Evolutionary conservation across 2,888 invertebrate species (phyloP), one percentile per base, ranked within the genome.

Genomic region (Epirrhoe alternata): DNA sequence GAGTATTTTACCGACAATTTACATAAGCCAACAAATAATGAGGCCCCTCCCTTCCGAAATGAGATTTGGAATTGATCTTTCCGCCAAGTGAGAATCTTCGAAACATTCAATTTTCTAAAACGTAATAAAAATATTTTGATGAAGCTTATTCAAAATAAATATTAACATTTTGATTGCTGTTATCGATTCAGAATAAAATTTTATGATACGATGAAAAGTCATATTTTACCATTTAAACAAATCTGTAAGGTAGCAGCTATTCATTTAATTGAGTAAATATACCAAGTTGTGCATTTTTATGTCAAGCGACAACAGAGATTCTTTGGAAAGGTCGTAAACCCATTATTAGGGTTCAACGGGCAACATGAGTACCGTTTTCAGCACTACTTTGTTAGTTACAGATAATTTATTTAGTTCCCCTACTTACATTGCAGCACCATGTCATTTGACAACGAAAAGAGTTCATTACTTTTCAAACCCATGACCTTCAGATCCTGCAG

Each of bases 1-100:
- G 84, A 83, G 85, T 85, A 86, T 85, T 85, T 87, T 80, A 80
- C 80, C 73, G 75, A 83, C 81, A 84, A 86, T 88, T 86, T 87
- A 83, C 84, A 86, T 86, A 84, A 85, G 78, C 80, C 81, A 83
- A 83, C 84, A 84, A 86, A 83, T 83, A 81, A 83, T 78, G 81
- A 79, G 78, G 78, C 77, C 79, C 75, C 76, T 74, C 74, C 76
- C 78, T 79, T 78, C 71, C 68, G 64, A 76, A 82, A 84, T 79
- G 74, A 77, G 74, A 79, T 82, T 81, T 77, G 69, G 68, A 75
- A 77, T 76, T 76, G 77, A 72, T 76, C 77, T 74, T 74, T 61
- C 42, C 64, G 68, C 59, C 61, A 60, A 57, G 47, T 47, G 57
- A 52, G 57, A 56, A 53, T 53, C 31, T 58, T 51, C 33, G 14